Evolutionary conservation across 1,140 invertebrate species (phyloP).

Genomic region (Lerema accius): DNA sequence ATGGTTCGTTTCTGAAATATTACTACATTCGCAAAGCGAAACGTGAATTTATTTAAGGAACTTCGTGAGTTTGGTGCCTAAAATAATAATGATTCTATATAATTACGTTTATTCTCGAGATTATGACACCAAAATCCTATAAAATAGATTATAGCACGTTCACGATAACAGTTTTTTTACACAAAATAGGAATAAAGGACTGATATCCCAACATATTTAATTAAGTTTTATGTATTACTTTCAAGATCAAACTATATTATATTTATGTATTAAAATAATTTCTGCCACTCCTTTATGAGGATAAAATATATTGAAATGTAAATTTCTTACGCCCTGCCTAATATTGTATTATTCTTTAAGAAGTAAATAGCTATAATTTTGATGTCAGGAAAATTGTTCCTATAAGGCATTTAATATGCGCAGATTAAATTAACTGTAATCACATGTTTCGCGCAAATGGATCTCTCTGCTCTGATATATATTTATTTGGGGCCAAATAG

Average conservation of each 20-base stretch:
- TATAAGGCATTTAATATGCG: conserved; percentile 42
- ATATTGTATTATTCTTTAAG: neutral
- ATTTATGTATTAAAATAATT: conserved; percentile 7
- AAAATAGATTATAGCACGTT: conserved; percentile 45
- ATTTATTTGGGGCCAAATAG: conserved; percentile 78
- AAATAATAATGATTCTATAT: conserved; percentile 43
- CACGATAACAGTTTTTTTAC: conserved; percentile 17
- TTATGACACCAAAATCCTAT: conserved; percentile 72
- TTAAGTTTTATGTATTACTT: conserved; percentile 16
- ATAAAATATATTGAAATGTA: neutral
- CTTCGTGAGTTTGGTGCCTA: conserved; percentile 47
- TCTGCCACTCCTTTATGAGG: neutral
- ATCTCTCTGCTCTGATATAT: conserved; percentile 69
- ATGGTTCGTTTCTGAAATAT: conserved; percentile 30
- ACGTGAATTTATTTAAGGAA: conserved; percentile 24
- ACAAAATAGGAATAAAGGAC: conserved; percentile 3
- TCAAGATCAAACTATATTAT: neutral
- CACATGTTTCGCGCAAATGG: conserved; percentile 37
- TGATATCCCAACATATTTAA: conserved; percentile 13
- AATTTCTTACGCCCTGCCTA: neutral
- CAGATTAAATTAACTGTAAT: conserved; percentile 15
- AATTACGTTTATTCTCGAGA: conserved; percentile 56
- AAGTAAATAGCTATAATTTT: neutral
- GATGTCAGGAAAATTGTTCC: conserved; percentile 39
- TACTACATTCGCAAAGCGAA: conserved; percentile 31